Evolutionary conservation across 1,140 invertebrate species (phyloP).

Genomic region (Drosophila subpulchrella): DNA sequence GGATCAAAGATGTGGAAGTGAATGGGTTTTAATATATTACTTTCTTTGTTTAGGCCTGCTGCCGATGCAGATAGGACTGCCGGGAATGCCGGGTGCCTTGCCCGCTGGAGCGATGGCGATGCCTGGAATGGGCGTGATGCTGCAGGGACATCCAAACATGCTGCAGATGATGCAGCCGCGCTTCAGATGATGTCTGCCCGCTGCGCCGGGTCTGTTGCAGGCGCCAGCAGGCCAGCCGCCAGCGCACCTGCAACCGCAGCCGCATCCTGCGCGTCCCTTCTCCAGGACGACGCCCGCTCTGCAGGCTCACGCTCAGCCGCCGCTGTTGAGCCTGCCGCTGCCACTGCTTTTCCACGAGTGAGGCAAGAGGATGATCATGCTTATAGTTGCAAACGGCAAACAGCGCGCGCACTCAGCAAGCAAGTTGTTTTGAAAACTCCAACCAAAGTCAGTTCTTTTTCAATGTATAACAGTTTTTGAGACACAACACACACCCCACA

Average conservation of each 20-base stretch:
- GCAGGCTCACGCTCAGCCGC: conserved; percentile 33
- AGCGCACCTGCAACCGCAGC: conserved; percentile 48
- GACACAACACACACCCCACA: conserved; percentile 47
- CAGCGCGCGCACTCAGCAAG: conserved; percentile 40
- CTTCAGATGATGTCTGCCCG: conserved; percentile 90
- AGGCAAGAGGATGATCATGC: conserved; percentile 25
- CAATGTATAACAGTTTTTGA: conserved; percentile 81
- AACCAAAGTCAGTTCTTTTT: conserved; percentile 71
- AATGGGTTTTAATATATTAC: too few relatives aligned
- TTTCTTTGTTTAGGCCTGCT: conserved; percentile 51
- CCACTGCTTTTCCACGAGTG: conserved; percentile 70
- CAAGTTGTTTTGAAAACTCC: conserved; percentile 68
- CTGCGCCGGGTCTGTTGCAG: conserved; percentile 68
- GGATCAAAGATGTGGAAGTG: too few relatives aligned
- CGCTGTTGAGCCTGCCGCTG: conserved; percentile 64
- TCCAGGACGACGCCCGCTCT: conserved; percentile 37
- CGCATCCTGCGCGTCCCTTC: conserved; percentile 58
- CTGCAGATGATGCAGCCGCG: conserved; percentile 90
- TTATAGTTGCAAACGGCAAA: conserved; percentile 20
- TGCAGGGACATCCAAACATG: conserved; percentile 88
- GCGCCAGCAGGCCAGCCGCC: conserved; percentile 56
- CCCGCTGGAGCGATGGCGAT: conserved; percentile 82
- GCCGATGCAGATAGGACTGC: conserved; percentile 82
- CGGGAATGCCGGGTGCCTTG: conserved; percentile 87
- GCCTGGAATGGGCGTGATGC: conserved; percentile 89